A percentile compares a stretch with the other conserved stretches of the same genome.
Evolutionary conservation across 2,113 vertebrate species (phyloP).

Genomic region (Perognathus longimembris): DNA sequence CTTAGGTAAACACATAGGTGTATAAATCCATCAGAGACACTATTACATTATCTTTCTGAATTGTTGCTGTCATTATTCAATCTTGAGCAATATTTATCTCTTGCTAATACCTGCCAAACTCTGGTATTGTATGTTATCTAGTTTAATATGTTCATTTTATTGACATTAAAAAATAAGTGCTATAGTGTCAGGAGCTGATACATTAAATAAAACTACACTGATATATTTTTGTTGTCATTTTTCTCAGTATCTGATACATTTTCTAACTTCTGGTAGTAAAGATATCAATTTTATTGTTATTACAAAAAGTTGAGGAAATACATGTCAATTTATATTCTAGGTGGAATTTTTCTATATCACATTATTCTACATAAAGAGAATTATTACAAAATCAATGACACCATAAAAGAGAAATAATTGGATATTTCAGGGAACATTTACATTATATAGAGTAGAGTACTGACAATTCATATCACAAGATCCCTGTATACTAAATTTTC

Average conservation of each 20-base stretch:
- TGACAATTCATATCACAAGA: not conserved
- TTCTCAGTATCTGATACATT: not conserved
- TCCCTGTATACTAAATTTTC: not conserved
- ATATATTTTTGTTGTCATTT: not conserved
- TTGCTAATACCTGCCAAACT: not conserved
- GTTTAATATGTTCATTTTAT: slow-evolving; percentile 28
- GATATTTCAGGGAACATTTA: slow-evolving; percentile 28
- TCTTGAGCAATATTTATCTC: not conserved
- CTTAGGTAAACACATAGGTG: not conserved
- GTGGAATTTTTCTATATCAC: not conserved
- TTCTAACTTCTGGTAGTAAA: slow-evolving; percentile 47
- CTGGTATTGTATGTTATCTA: not conserved
- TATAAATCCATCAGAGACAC: not conserved
- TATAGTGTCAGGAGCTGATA: not conserved
- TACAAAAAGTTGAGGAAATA: slow-evolving; percentile 17
- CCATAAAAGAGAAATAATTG: not conserved
- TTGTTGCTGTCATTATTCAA: not conserved
- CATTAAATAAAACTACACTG: not conserved
- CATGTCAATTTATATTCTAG: slow-evolving; percentile 38
- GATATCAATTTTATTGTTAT: slow-evolving; percentile 51
- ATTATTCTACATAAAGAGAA: slow-evolving; percentile 18
- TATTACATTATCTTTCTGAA: not conserved
- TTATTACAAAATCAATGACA: slow-evolving; percentile 55
- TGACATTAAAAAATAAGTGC: slow-evolving; percentile 18
- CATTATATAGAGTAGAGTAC: not conserved